Base-by-base conservation (phyloP, 2,113 vertebrate genomes). In the human region DNA sequence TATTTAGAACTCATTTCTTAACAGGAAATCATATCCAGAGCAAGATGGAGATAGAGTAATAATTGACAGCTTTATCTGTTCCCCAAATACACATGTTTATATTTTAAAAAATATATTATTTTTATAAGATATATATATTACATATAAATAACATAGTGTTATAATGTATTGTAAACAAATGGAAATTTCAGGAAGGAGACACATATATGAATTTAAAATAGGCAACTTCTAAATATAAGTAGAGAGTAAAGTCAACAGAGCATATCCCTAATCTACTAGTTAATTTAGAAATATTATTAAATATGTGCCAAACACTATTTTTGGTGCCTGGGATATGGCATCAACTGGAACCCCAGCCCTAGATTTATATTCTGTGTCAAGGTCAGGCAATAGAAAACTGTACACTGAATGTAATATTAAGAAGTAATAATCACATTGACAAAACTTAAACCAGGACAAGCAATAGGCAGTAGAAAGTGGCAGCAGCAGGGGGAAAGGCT, bases 121-220 rank as follows among this genome's bases (percentile, higher is more conserved):
- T 64, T 64, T 64, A 64, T 64, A 64, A 30, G 27, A 64, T 30
- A 13, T 64, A 64, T 59, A 59, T 61, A 61, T 27, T 30, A 64
- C 27, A 64, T 14, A 30, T 14, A 64, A 14, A 64, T 64, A 64
- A 64, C 12, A 30, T 64, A 64, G 27, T 64, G 12, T 32, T 64
- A 50, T 27, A 79, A 22, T 14, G 17, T 81, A 52, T 78, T 40
- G 16, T 64, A 59, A 93, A 52, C 18, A 87, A 76, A 55, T 80
- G 22, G 22, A 50, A 30, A 81, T 93, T 93, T 90, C 0, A 92
- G 73, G 50, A 68, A 83, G 10, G 4, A 81, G 4, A 11, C 27
- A 59, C 1, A 86, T 73, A 90, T 64, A 66, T 89, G 70, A 93
- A 94, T 61, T 89, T 96, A 72, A 95, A 96, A 59, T n/a, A 83